Conservation (phyloP, 2,113 vertebrate genomes). For the Archilochus colubris region DNA sequence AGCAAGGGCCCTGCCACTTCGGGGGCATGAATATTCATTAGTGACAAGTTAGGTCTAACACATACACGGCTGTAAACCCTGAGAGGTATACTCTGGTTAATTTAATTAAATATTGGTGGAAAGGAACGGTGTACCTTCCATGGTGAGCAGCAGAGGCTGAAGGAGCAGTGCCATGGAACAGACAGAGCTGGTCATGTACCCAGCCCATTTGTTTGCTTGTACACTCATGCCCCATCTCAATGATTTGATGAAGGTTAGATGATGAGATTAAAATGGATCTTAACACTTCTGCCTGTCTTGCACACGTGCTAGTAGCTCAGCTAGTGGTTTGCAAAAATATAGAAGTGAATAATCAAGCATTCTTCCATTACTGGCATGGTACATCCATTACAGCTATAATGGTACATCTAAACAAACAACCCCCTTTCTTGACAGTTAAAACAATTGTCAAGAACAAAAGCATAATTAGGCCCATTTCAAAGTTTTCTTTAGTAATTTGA, state of each 20-base stretch:
- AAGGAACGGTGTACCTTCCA: not conserved
- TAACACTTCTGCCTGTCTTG: not conserved
- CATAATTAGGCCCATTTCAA: slow-evolving; percentile 82
- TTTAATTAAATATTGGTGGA: slow-evolving; percentile 38
- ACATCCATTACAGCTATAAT: slow-evolving; percentile 6
- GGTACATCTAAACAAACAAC: slow-evolving; percentile 30
- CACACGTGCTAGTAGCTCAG: not conserved
- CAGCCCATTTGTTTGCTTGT: rapidly evolving
- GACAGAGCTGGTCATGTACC: not conserved
- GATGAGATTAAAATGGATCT: slow-evolving; percentile 35
- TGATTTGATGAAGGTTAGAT: slow-evolving; percentile 4
- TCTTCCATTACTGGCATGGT: slow-evolving; percentile 19
- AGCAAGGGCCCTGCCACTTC: slow-evolving; percentile 22
- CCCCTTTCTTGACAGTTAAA: slow-evolving; percentile 63
- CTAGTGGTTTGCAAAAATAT: not conserved
- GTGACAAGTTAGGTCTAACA: not conserved
- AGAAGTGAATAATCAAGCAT: not conserved
- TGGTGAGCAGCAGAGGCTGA: rapidly evolving
- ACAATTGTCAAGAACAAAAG: slow-evolving; percentile 61
- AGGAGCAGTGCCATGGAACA: not conserved
- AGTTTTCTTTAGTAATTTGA: slow-evolving; percentile 86
- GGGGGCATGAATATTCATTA: slow-evolving; percentile 18
- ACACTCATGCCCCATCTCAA: not conserved
- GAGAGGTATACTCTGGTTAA: slow-evolving; percentile 10
- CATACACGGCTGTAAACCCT: slow-evolving; percentile 13